Evolutionary conservation across 2,113 vertebrate species (phyloP).

Genomic region (Myocastor coypus): DNA sequence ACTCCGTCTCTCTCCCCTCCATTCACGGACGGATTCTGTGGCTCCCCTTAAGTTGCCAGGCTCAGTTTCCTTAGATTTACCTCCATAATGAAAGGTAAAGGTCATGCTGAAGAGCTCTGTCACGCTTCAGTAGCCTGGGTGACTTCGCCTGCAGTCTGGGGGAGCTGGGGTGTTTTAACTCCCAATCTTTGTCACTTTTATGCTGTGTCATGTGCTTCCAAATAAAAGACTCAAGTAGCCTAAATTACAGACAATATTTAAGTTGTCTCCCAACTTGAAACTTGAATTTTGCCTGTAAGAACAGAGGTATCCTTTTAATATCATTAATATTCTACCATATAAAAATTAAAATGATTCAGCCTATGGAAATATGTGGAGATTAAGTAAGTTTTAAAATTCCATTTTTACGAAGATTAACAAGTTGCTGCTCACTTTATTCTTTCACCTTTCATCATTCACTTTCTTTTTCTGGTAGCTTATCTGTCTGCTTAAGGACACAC

Average conservation of each 20-base stretch:
- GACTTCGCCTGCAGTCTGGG: constrained; percentile 69
- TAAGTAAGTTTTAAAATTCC: constrained; percentile 25
- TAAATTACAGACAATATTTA: not conserved
- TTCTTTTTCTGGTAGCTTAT: not conserved
- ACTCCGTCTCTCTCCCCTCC: not conserved
- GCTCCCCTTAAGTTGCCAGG: not conserved
- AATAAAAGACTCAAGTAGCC: not conserved
- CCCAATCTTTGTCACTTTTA: constrained; percentile 57
- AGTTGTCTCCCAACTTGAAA: constrained; percentile 25
- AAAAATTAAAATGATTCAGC: constrained; percentile 32
- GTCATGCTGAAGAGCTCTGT: constrained; percentile 69
- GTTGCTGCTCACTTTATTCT: not conserved
- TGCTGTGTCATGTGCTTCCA: constrained; percentile 66
- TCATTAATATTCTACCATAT: not conserved
- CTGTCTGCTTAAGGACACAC: not conserved
- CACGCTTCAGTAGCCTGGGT: constrained; percentile 66
- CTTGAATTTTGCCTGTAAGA: constrained; percentile 5
- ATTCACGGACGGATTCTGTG: not conserved
- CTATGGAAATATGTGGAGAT: not conserved
- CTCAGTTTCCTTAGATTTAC: constrained; percentile 41
- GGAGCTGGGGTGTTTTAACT: constrained; percentile 64
- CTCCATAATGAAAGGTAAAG: constrained; percentile 60
- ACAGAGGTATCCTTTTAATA: not conserved
- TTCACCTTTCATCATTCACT: constrained; percentile 21
- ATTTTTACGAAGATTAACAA: constrained; percentile 29